A percentile compares a stretch with the other conserved stretches of the same genome.
Conservation (phyloP, 1,140 invertebrate genomes). For the Brachionus rotundiformis region DNA sequence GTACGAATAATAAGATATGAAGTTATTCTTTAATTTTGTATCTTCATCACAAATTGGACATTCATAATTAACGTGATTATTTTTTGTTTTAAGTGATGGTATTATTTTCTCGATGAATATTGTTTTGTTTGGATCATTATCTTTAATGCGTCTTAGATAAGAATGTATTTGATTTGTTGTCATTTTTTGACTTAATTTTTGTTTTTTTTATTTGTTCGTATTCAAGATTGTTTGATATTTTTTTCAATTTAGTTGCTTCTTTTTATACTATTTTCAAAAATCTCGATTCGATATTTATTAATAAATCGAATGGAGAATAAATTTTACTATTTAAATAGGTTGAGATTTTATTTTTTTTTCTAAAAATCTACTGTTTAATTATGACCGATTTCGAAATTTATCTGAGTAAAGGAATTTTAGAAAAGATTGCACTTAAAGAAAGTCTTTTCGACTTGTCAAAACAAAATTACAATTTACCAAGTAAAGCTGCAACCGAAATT, state of each 20-base stretch:
- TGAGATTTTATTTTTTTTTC: no score
- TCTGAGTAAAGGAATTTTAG: background rate
- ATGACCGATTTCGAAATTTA: background rate
- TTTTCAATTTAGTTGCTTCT: no score
- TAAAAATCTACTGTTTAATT: no score
- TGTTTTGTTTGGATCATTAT: background rate
- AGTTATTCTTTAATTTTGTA: background rate
- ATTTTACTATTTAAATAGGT: no score
- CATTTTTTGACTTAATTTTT: no score
- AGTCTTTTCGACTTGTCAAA: background rate
- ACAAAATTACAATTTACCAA: background rate
- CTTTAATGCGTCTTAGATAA: background rate
- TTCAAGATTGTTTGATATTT: no score
- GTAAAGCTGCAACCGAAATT: background rate
- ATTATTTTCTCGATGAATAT: background rate
- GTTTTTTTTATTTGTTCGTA: no score
- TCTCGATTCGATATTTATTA: no score
- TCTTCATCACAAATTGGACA: background rate
- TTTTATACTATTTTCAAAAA: no score
- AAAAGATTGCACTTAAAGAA: background rate
- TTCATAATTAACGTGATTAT: background rate
- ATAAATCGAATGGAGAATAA: no score
- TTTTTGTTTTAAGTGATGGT: background rate
- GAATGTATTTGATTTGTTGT: no score
- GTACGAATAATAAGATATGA: background rate